These are phyloP conservation scores for Dasypogon diadema DNA, from an alignment of 2,888 invertebrate species.

Conservation along the genomic window DNA sequence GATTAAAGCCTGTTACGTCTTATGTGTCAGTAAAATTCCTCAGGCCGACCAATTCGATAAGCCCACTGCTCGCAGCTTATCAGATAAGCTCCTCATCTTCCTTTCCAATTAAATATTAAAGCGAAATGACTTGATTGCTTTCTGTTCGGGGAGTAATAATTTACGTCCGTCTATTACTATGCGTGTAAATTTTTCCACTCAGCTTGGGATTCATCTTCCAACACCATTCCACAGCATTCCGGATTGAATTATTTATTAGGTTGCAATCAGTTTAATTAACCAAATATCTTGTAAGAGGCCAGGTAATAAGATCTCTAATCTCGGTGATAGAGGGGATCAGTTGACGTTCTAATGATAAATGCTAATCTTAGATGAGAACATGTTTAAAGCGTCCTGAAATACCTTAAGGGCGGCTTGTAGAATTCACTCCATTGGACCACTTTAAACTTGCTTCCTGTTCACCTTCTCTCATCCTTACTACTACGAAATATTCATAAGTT, in stretches of 20 bases:
- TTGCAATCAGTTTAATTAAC: neutral
- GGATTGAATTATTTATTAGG: neutral
- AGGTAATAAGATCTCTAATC: neutral
- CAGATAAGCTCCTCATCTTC: neutral
- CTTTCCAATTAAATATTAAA: slow-evolving; percentile 21
- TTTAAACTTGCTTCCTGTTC: too few species aligned
- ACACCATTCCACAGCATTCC: neutral
- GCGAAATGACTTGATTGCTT: slow-evolving; percentile 17
- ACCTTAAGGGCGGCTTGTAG: too few species aligned
- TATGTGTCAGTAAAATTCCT: slow-evolving; percentile 12
- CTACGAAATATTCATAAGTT: too few species aligned
- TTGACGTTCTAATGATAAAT: too few species aligned
- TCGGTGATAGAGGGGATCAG: too few species aligned
- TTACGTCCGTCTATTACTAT: neutral
- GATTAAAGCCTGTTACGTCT: neutral
- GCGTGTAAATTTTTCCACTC: neutral
- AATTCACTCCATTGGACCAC: too few species aligned
- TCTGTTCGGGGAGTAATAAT: slow-evolving; percentile 3
- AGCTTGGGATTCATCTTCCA: neutral
- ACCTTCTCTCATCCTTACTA: too few species aligned
- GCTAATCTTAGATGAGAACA: too few species aligned
- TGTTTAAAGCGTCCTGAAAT: too few species aligned
- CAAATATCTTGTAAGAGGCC: neutral
- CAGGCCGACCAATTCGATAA: neutral
- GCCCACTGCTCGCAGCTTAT: neutral